A percentile compares a stretch with the other conserved stretches of the same genome.
Evolutionary conservation across 2,113 vertebrate genomes (phyloP).

Genomic region (Sporophila hypoxantha): DNA sequence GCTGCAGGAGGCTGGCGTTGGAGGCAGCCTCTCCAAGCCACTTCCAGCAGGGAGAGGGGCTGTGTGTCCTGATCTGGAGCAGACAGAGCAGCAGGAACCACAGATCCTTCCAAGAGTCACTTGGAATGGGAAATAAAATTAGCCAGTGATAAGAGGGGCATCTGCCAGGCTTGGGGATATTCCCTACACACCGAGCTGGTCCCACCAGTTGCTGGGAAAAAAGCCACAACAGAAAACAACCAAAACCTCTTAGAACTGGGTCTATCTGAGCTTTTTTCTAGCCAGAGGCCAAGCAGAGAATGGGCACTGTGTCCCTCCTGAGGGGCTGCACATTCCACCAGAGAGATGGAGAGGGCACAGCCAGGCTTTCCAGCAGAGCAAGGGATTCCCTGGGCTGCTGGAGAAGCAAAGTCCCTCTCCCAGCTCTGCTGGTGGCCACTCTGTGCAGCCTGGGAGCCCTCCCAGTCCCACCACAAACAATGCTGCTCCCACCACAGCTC

Average conservation of each 20-base stretch:
- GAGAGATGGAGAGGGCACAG: not conserved
- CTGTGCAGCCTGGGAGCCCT: not conserved
- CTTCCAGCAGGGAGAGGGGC: not conserved
- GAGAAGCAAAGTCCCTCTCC: not conserved
- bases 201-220: not conserved
- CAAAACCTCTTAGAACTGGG: not conserved
- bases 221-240: not conserved
- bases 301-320: not conserved
- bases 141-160: not conserved
- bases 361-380: accelerated
- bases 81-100: not conserved
- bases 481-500: not conserved
- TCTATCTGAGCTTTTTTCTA: not conserved
- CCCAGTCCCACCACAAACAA: accelerated
- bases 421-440: not conserved
- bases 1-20: not conserved
- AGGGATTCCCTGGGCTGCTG: not conserved
- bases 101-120: not conserved
- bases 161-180: not conserved
- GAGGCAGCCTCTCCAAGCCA: not conserved
- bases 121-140: not conserved
- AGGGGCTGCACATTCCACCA: not conserved
- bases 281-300: not conserved
- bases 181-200: not conserved
- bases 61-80: not conserved